Evolutionary conservation across 2,888 invertebrate species (phyloP), one percentile per base, ranked within the genome.

Genomic region (Chromoteleia sp.): DNA sequence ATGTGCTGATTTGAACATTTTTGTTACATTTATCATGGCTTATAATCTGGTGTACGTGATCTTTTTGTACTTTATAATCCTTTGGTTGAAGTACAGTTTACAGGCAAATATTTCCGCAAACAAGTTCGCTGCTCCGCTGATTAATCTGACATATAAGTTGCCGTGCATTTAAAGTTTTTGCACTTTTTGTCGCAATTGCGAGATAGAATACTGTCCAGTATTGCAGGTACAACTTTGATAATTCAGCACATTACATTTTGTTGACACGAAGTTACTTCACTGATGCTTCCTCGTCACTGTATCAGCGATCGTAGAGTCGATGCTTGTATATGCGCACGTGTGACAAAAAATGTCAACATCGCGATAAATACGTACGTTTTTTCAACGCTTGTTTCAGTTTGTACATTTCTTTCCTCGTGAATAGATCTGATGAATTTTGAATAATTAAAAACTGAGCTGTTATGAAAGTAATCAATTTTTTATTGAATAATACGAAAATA

Each of bases 181-280:
- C 71, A 21, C 59, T 52, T 52, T 56, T 74, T 54, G 61, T 52
- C 61, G 43, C 58, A n/a, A 48, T 33, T 48, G 45, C 1, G 45
- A 48, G 50, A 52, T 33, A 50, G 30, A 52, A 29, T 21, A 30
- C 43, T 10, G 15, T 36, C 29, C 43, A 8, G 21, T 48, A 50
- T 25, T 19, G 19, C 19, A 63, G 50, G 75, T 58, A 75, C 63
- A 67, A 75, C 65, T 48, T 25, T 25, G 75, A 67, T 67, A 65
- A 65, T 36, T 75, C 75, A 48, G 75, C 58, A 58, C 58, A 50
- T 29, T 63, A 21, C 63, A 45, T 43, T 65, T 58, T 65, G 65
- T 65, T 65, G 52, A 48, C 56, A 61, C n/a, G 59, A 2, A 39
- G 15, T 61, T 71, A 33, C 45, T 43, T 36, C 25, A 15, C 14